A percentile compares a stretch with the other conserved stretches of the same genome.
Conservation (phyloP, 2,113 vertebrate species). For the Plotosus lineatus region DNA sequence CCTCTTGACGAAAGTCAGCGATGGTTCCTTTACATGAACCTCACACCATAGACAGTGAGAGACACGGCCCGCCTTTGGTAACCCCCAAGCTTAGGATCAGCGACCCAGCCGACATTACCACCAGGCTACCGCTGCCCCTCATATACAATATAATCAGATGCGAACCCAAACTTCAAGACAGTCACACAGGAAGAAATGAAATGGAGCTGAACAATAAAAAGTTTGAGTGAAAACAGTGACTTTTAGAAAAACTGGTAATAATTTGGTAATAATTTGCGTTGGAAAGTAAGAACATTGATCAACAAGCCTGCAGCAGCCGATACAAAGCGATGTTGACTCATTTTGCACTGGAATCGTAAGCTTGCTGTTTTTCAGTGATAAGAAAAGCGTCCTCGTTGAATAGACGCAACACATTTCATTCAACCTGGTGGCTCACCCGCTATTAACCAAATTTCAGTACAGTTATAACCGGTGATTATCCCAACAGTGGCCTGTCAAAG, state of each 20-base stretch:
- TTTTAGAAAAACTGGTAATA: neutral
- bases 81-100: neutral
- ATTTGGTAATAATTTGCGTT: neutral
- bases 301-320: neutral
- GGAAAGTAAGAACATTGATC: neutral
- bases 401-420: neutral
- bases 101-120: too few relatives aligned
- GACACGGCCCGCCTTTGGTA: too few relatives aligned
- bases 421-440: too few relatives aligned
- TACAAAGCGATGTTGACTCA: constrained; percentile 10
- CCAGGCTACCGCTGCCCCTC: too few relatives aligned
- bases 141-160: neutral
- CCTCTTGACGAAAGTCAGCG: too few relatives aligned
- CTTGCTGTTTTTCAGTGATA: constrained; percentile 19
- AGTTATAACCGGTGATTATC: too few relatives aligned
- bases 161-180: neutral
- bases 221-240: neutral
- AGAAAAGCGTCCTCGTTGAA: neutral
- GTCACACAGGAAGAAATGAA: neutral
- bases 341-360: constrained; percentile 1
- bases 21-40: too few relatives aligned
- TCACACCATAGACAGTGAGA: too few relatives aligned
- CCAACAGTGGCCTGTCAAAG: too few relatives aligned
- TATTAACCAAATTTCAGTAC: too few relatives aligned
- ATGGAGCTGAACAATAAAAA: neutral